A percentile compares a stretch with the other conserved stretches of the same genome.
Conservation (phyloP, 2,113 vertebrate species). For the Thalassoma bifasciatum region DNA sequence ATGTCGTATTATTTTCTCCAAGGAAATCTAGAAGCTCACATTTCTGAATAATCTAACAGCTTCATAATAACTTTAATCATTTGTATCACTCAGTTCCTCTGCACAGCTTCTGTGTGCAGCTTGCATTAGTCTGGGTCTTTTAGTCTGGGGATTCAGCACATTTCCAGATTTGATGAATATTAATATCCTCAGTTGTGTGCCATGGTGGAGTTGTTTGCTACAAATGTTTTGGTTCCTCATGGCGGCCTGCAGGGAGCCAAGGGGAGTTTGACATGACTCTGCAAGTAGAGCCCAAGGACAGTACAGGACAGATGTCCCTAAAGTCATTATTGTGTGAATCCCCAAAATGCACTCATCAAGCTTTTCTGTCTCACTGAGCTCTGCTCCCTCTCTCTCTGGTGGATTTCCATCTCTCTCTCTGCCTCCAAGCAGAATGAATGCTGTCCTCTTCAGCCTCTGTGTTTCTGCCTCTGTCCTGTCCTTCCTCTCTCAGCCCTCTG, state of each 20-base stretch:
- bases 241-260: slow-evolving; percentile 38
- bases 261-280: slow-evolving; percentile 55
- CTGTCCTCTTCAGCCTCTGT: slow-evolving; percentile 52
- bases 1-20: no score
- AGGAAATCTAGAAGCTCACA: no score
- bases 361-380: slow-evolving; percentile 37
- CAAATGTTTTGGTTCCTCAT: slow-evolving; percentile 27
- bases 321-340: slow-evolving; percentile 61
- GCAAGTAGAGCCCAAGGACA: slow-evolving; percentile 71
- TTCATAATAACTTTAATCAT: not conserved
- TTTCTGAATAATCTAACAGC: no score
- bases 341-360: slow-evolving; percentile 41
- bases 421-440: slow-evolving; percentile 38
- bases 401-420: slow-evolving; percentile 22
- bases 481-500: slow-evolving; percentile 36
- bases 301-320: slow-evolving; percentile 51
- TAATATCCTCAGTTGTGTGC: slow-evolving; percentile 34
- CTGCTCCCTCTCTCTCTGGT: slow-evolving; percentile 31
- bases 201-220: slow-evolving; percentile 5
- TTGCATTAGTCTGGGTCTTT: not conserved
- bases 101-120: slow-evolving; percentile 7
- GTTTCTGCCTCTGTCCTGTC: slow-evolving; percentile 16
- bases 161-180: slow-evolving; percentile 24
- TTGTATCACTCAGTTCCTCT: not conserved
- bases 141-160: slow-evolving; percentile 6